Base-by-base conservation (phyloP, 2,113 vertebrate species). In the Spermophilus dauricus region DNA sequence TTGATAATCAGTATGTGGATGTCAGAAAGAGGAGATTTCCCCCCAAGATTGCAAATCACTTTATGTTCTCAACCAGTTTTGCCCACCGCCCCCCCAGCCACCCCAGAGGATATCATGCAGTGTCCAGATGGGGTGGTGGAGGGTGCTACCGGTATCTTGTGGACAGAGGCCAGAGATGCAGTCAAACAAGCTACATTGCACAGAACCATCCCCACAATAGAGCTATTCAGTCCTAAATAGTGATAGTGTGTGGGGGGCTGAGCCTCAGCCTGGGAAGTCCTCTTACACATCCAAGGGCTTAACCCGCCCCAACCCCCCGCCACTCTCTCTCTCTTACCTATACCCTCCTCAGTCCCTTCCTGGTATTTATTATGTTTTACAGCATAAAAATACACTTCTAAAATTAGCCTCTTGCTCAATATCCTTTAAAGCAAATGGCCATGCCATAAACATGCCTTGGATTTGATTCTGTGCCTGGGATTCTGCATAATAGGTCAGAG, bases 391-490 rank as follows among this genome's bases (percentile, higher is more conserved):
- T 5, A 56, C 20, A 82, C 72, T 94, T 88, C 65, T 89, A 92
- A 95, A 89, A 70, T 84, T 86, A 89, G 22, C 61, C 67, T 94
- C 65, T 95, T 94, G 51, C 87, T 81, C 80, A 94, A 86, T 28
- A 48, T 18, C 83, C 58, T 94, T 91, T 75, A 81, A 81, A 91
- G 18, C 87, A 53, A 94, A 88, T 12, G 53, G n/a, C 18, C 82
- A 63, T 30, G 28, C 37, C 75, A 61, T 95, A 67, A 24, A 51
- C 34, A 28, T 48, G 48, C 18, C 51, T 32, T 73, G 45, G 81
- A 51, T 67, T 82, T 70, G n/a, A 39, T 58, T 58, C 56, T 73
- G 45, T 30, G 37, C 17, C 48, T 37, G 37, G 28, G 28, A 32
- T 67, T 91, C 28, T 84, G 3, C 39, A 30, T 24, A 39, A 86